phyloP scores from a whole-genome alignment of 23 tunicate genomes.

The Diplosoma virens region DNA sequence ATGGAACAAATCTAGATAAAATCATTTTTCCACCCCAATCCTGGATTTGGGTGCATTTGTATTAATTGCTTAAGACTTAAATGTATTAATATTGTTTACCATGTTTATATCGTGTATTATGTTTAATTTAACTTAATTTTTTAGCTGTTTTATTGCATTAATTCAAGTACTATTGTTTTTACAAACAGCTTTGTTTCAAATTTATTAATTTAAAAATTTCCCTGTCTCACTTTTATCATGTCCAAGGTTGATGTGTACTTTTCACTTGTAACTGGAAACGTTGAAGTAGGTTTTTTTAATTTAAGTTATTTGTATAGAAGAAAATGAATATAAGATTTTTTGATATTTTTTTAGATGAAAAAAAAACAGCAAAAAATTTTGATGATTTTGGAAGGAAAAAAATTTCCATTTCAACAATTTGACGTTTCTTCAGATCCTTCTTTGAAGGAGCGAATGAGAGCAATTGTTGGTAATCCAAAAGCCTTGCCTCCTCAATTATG shows the following conservation, averaged over 20 bases:
- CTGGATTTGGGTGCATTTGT: too few species aligned
- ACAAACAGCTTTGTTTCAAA: too few species aligned
- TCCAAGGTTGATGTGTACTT: background rate
- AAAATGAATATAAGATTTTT: background rate
- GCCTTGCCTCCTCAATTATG: constrained; percentile 4
- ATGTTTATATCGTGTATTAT: too few species aligned
- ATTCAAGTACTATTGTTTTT: too few species aligned
- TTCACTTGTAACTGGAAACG: constrained; percentile 12
- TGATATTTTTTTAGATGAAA: constrained; percentile 2
- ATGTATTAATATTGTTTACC: too few species aligned
- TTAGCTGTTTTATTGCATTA: too few species aligned
- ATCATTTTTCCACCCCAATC: too few species aligned
- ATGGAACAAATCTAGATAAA: too few species aligned
- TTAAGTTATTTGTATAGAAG: background rate
- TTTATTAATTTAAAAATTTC: too few species aligned
- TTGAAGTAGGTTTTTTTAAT: background rate
- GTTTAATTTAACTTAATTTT: too few species aligned
- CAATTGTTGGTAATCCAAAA: background rate
- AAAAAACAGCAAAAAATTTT: constrained; percentile 13
- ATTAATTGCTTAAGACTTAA: too few species aligned
- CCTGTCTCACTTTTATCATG: too few species aligned
- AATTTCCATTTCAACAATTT: background rate
- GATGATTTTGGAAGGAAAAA: constrained; percentile 7
- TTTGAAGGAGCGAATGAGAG: background rate
- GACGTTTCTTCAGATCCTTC: background rate